phyloP scores from a whole-genome alignment of 2,113 vertebrate species.

The Clarias batrachus region DNA sequence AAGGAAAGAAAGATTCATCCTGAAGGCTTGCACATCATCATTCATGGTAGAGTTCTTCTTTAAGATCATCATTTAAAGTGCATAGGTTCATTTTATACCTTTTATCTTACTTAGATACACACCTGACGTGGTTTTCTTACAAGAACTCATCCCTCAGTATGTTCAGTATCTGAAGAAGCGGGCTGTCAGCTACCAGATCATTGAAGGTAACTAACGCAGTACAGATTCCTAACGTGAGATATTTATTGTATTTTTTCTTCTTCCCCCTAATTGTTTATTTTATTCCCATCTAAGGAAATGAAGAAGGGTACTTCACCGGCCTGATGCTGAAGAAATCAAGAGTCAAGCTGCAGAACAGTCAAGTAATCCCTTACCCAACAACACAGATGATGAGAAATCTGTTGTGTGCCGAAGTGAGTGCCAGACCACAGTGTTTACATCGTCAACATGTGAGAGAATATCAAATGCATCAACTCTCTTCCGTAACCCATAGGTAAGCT shows the following conservation, averaged over 20 bases:
- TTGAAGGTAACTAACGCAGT: slow-evolving; percentile 76
- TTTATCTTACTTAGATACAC: slow-evolving; percentile 80
- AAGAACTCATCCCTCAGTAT: slow-evolving; percentile 85
- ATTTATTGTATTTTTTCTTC: not conserved
- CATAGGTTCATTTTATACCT: not conserved
- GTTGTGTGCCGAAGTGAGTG: slow-evolving; percentile 78
- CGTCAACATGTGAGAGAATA: too few species aligned
- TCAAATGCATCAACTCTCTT: not conserved
- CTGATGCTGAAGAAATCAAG: slow-evolving; percentile 90
- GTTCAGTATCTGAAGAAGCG: slow-evolving; percentile 80
- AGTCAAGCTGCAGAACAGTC: slow-evolving; percentile 80
- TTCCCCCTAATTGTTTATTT: not conserved
- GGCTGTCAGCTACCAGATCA: slow-evolving; percentile 80
- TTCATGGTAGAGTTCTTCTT: not conserved
- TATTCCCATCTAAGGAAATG: slow-evolving; percentile 71
- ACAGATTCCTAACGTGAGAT: not conserved
- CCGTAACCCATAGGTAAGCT: slow-evolving; percentile 70
- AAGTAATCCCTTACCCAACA: slow-evolving; percentile 80
- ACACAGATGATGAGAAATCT: slow-evolving; percentile 95
- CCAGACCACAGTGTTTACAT: too few species aligned
- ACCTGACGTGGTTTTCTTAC: slow-evolving; percentile 91
- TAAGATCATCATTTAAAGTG: not conserved
- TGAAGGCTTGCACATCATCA: not conserved
- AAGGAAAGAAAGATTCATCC: not conserved
- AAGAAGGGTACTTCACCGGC: slow-evolving; percentile 85